Evolutionary conservation across 2,797 vertebrate genomes (phyloP), one percentile per base, ranked within the genome.

Genomic region (Eutrigla gurnardus): DNA sequence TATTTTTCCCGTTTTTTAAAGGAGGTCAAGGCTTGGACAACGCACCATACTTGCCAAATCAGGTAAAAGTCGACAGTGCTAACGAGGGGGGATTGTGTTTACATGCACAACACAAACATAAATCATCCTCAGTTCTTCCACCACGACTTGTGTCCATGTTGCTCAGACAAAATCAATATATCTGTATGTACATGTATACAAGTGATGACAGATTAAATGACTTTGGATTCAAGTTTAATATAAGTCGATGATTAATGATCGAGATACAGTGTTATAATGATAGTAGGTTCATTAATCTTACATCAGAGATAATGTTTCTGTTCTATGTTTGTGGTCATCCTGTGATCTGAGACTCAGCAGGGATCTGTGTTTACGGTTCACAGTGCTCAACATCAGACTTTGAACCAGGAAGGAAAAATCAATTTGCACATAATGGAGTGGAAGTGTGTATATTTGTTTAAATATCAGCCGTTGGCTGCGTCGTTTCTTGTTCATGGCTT

Each of bases 1-100:
- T 37, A 12, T 80, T n/a, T 42, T 79, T 4, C 78, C 25, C 25
- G 25, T 25, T 25, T 25, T 25, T 25, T 25, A 25, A 25, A 25
- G 25, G 25, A 25, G 25, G 25, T 25, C 25, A 25, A 55, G 68
- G 62, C 9, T 70, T 33, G 12, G 32, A 69, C 37, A 83, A 80
- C 32, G 2, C 7, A 18, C 40, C 49, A 13, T 67, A 0, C 17
- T 1, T 35, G 70, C 55, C 7, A 60, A 64, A 3, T 58, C 47
- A 85, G 89, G 91, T 91, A 88, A 77, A 68, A 69, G 3, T 15
- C 3, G 8, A 12, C 9, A 49, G 3, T 53, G 2, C 7, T 25
- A 14, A 60, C 43, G 15, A 14, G 17, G 5, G 25, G 25, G 25
- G 25, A 25, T 25, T 25, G 2, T 0, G 2, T 75, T 50, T 37